These are phyloP conservation scores for Theonella swinhoei DNA, from an alignment of 37 sponge, comb jelly and placozoan genomes.

Conservation along the genomic window DNA sequence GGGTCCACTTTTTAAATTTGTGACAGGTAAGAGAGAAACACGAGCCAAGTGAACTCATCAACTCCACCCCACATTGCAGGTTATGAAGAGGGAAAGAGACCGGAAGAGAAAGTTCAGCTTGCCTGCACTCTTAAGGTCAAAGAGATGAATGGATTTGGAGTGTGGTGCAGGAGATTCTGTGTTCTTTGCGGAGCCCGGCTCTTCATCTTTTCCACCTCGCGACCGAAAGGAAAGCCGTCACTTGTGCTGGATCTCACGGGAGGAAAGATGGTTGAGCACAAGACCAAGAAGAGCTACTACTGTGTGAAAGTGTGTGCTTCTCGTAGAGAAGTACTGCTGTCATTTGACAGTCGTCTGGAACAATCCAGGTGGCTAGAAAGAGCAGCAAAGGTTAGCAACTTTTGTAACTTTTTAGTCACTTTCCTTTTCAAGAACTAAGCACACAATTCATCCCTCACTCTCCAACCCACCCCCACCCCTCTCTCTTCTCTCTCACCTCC, in stretches of 20 bases:
- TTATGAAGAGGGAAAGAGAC: constrained; percentile 41
- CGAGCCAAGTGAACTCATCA: too few relatives aligned
- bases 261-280: constrained; percentile 53
- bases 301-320: constrained; percentile 49
- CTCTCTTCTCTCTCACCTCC: not conserved
- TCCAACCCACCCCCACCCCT: not conserved
- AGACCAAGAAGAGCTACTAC: constrained; percentile 50
- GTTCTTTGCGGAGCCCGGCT: constrained; percentile 80
- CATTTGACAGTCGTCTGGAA: constrained; percentile 66
- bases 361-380: constrained; percentile 80
- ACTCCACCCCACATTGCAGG: constrained; percentile 29
- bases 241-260: constrained; percentile 57
- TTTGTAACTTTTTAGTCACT: not conserved
- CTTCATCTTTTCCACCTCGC: constrained; percentile 65
- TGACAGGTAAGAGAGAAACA: constrained; percentile 74
- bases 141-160: constrained; percentile 39
- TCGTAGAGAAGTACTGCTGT: constrained; percentile 39
- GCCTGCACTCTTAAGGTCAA: constrained; percentile 58
- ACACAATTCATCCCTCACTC: not conserved
- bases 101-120: constrained; percentile 67
- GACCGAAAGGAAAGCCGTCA: constrained; percentile 64
- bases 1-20: constrained; percentile 78
- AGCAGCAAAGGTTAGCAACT: constrained; percentile 60
- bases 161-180: constrained; percentile 79
- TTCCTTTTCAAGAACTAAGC: not conserved